Percentiles rank a stretch among this genome's conserved stretches.
phyloP scores from a whole-genome alignment of 2,113 vertebrate genomes.

The Plotosus lineatus region DNA sequence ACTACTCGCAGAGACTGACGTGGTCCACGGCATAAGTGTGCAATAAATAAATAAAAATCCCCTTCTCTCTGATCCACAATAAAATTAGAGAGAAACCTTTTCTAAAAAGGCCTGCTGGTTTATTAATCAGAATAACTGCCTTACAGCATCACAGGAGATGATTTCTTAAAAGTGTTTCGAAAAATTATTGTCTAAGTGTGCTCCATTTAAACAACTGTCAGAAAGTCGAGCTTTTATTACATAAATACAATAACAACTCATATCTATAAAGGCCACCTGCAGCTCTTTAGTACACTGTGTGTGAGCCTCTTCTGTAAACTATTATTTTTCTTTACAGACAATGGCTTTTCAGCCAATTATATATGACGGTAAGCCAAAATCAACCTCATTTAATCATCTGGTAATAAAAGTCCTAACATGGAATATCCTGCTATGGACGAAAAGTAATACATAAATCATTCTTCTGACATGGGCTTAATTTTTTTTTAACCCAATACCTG shows the following conservation, averaged over 20 bases:
- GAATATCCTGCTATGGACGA: background rate
- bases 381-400: background rate
- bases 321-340: background rate
- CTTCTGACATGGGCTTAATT: background rate
- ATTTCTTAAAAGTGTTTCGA: background rate
- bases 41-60: too few relatives aligned
- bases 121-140: background rate
- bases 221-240: background rate
- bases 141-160: background rate
- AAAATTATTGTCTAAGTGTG: background rate
- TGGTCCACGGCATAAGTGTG: background rate
- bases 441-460: background rate
- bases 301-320: background rate
- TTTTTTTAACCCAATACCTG: background rate
- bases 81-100: conserved; percentile 8
- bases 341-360: background rate
- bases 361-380: background rate
- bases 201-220: background rate
- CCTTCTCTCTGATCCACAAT: conserved; percentile 1
- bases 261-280: background rate
- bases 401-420: too few relatives aligned
- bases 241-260: background rate
- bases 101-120: too few relatives aligned
- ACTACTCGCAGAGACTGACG: conserved; percentile 11
- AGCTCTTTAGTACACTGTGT: background rate